A percentile compares a stretch with the other conserved stretches of the same genome.
phyloP scores from a whole-genome alignment of 2,113 vertebrate species.

The Eurypyga helias region DNA sequence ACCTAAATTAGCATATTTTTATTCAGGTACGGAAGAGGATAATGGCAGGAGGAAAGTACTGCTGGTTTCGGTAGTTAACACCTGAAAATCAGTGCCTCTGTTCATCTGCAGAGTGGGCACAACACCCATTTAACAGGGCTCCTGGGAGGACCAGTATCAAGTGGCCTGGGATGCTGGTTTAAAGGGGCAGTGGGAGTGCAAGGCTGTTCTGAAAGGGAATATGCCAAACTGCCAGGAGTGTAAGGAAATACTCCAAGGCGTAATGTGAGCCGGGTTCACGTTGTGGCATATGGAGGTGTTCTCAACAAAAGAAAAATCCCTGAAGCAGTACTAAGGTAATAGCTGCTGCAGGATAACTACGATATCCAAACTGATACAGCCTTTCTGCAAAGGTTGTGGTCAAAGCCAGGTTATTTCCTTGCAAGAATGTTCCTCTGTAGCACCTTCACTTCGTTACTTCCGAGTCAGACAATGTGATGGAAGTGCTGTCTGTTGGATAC shows the following conservation, averaged over 20 bases:
- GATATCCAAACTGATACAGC: neutral
- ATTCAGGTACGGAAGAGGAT: neutral
- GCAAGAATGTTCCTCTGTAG: neutral
- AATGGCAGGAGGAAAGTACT: neutral
- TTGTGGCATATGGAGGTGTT: neutral
- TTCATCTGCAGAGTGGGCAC: neutral
- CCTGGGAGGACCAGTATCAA: neutral
- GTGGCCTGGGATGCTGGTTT: neutral
- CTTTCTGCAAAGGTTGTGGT: neutral
- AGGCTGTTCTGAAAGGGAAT: neutral
- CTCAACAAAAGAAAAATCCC: neutral
- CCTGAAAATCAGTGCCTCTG: neutral
- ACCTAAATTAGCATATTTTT: neutral
- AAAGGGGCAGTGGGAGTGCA: neutral
- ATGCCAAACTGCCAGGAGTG: neutral
- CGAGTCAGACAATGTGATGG: neutral
- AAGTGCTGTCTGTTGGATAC: neutral
- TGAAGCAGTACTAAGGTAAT: neutral
- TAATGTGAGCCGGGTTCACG: neutral
- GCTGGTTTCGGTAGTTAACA: neutral
- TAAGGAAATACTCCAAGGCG: neutral
- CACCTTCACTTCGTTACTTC: neutral
- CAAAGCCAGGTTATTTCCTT: neutral
- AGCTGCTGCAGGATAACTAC: neutral
- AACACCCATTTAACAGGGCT: neutral